A percentile compares a stretch with the other conserved stretches of the same genome.
Evolutionary conservation across 2,888 invertebrate species (phyloP).

Genomic region (Cryptus armator): DNA sequence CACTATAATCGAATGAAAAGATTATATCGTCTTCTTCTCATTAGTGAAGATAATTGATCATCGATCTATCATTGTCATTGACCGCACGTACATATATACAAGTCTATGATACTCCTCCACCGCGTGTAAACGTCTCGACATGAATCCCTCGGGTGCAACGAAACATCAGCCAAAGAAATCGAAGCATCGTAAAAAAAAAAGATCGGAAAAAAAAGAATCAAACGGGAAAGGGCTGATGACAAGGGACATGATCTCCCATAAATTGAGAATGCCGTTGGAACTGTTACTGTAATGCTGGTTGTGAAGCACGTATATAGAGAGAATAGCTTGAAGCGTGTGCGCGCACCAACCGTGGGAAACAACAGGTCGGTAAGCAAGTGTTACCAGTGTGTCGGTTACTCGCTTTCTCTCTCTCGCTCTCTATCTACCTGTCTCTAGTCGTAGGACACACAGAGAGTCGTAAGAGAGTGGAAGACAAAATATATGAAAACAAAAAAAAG

Average conservation of each 20-base stretch:
- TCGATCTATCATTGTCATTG: background rate
- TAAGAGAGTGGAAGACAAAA: constrained; percentile 73
- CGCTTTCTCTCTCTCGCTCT: background rate
- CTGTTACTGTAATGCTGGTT: background rate
- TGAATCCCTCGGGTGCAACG: constrained; percentile 11
- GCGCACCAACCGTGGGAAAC: constrained; percentile 20
- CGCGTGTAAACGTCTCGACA: background rate
- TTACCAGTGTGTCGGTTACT: constrained; percentile 1
- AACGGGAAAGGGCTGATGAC: background rate
- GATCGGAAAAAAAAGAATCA: background rate
- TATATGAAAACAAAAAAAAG: constrained; percentile 55
- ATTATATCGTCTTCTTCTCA: background rate
- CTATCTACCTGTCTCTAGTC: constrained; percentile 11
- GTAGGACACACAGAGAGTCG: constrained; percentile 54
- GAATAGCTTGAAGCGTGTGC: constrained; percentile 10
- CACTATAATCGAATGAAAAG: too few relatives aligned
- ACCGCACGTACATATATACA: background rate
- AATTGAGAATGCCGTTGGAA: constrained; percentile 5
- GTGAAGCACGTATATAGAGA: background rate
- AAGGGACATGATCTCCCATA: background rate
- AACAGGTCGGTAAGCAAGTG: constrained; percentile 18
- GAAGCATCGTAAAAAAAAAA: background rate
- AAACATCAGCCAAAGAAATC: background rate
- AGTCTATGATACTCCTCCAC: background rate
- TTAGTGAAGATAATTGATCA: background rate